Evolutionary conservation across 2,113 vertebrate genomes (phyloP).

Genomic region (Chaetura pelagica): DNA sequence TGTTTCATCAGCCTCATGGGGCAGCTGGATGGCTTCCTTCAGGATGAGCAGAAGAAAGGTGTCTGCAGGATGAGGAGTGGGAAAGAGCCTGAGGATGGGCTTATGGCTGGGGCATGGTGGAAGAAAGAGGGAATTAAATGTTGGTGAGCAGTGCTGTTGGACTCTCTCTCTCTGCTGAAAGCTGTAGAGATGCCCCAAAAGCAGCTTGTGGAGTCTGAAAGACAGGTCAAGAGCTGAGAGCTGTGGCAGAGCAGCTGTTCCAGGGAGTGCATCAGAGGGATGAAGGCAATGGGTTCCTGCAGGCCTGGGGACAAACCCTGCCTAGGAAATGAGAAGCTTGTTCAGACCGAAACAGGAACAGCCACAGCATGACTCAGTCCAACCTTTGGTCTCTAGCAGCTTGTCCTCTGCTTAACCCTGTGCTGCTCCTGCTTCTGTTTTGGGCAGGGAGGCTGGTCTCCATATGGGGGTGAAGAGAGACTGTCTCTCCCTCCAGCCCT

Average conservation of each 20-base stretch:
- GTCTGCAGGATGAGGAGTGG: neutral
- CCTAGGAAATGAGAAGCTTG: slow-evolving; percentile 20
- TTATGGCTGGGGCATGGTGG: neutral
- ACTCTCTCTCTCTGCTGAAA: neutral
- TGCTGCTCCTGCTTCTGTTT: neutral
- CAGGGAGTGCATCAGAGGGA: rapidly evolving
- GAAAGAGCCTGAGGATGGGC: neutral
- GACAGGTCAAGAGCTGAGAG: neutral
- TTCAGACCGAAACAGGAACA: slow-evolving; percentile 44
- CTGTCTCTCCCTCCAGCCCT: neutral
- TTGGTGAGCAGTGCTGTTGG: rapidly evolving
- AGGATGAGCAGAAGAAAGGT: neutral
- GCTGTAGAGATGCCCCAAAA: neutral
- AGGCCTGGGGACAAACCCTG: neutral
- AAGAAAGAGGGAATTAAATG: neutral
- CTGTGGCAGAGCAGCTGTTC: neutral
- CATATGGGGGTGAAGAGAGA: neutral
- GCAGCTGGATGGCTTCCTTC: neutral
- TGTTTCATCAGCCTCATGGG: neutral
- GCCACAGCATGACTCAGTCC: slow-evolving; percentile 11
- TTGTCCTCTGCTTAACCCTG: slow-evolving; percentile 47
- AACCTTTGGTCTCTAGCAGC: neutral
- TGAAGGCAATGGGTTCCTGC: neutral
- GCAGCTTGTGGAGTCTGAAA: neutral
- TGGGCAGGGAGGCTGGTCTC: neutral